phyloP scores from a whole-genome alignment of 2,113 vertebrate genomes.

The Halichoeres trimaculatus region DNA sequence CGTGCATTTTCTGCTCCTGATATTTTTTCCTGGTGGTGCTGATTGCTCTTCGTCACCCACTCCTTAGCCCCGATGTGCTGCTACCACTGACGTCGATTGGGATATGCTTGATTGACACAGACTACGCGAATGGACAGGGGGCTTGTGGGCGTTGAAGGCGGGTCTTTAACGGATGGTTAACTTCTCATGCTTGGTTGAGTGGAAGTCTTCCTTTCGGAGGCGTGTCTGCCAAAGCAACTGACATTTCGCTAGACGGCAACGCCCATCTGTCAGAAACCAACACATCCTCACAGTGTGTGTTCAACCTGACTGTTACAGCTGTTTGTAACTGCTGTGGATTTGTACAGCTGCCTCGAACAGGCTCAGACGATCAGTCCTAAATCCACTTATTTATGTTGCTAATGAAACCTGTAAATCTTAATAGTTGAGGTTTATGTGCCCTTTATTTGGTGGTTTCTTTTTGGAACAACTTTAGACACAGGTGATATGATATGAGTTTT shows the following conservation, averaged over 20 bases:
- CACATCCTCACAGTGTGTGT: neutral
- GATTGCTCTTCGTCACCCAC: slow-evolving; percentile 74
- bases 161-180: slow-evolving; percentile 11
- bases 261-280: slow-evolving; percentile 75
- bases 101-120: slow-evolving; percentile 62
- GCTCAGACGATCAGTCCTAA: neutral
- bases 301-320: neutral
- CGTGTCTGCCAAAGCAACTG: slow-evolving; percentile 66
- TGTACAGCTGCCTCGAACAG: neutral
- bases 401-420: too few relatives aligned
- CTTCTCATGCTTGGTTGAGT: slow-evolving; percentile 75
- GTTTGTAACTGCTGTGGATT: neutral
- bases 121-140: slow-evolving; percentile 53
- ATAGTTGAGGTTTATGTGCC: too few relatives aligned
- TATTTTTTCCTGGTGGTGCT: slow-evolving; percentile 62
- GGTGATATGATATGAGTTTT: too few relatives aligned
- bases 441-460: too few relatives aligned
- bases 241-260: slow-evolving; percentile 75
- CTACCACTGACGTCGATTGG: slow-evolving; percentile 66
- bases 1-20: slow-evolving; percentile 66
- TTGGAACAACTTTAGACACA: too few relatives aligned
- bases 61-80: slow-evolving; percentile 72
- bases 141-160: slow-evolving; percentile 28
- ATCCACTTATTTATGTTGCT: neutral
- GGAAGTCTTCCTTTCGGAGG: slow-evolving; percentile 62